These are phyloP conservation scores for Ariopsis seemanni DNA, from an alignment of 2,113 vertebrate genomes.

Conservation along the genomic window DNA sequence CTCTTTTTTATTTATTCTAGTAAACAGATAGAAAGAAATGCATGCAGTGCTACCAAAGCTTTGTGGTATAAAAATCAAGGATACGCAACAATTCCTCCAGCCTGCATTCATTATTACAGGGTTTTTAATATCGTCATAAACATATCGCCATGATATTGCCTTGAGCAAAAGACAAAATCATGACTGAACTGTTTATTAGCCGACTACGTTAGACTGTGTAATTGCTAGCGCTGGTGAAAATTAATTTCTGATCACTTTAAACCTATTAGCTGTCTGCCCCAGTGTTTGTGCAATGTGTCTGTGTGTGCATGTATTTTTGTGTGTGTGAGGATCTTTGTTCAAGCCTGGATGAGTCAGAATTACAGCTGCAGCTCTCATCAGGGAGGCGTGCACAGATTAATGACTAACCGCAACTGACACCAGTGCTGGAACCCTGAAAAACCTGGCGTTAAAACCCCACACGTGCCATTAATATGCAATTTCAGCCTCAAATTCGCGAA, in stretches of 20 bases:
- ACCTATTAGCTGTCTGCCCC: conserved; percentile 35
- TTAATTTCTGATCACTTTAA: conserved; percentile 55
- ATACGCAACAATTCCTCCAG: not conserved
- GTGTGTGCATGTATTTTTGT: conserved; percentile 10
- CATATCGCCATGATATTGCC: not conserved
- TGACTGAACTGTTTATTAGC: conserved; percentile 28
- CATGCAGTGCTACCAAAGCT: not conserved
- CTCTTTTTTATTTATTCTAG: not conserved
- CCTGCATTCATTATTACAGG: conserved; percentile 11
- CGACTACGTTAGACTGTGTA: conserved; percentile 19
- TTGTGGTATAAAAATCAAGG: not conserved
- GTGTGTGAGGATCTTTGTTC: conserved; percentile 43
- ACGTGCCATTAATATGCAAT: conserved; percentile 58
- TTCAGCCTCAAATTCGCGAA: conserved; percentile 47
- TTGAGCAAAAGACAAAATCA: not conserved
- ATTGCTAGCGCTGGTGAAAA: conserved; percentile 43
- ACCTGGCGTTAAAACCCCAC: conserved; percentile 48
- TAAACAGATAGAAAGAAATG: not conserved
- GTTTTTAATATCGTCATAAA: conserved; percentile 10
- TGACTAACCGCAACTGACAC: conserved; percentile 57
- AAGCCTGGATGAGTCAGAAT: conserved; percentile 54
- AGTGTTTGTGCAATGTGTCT: conserved; percentile 10
- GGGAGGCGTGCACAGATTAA: conserved; percentile 57
- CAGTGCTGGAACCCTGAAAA: conserved; percentile 43
- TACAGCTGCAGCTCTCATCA: conserved; percentile 43